Evolutionary conservation across 2,888 invertebrate genomes (phyloP).

Genomic region (Sepioteuthis lessoniana): DNA sequence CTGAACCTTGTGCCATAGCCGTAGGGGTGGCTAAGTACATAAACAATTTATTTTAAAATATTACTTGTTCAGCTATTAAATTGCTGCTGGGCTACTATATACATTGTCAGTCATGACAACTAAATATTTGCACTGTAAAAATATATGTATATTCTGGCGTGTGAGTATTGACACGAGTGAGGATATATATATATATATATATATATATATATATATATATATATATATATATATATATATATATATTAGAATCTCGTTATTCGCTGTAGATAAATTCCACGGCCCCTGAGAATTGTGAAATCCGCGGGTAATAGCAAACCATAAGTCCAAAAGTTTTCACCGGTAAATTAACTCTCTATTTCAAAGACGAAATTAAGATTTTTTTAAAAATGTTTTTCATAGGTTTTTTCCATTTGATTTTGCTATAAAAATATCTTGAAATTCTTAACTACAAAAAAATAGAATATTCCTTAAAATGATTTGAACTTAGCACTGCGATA

Average conservation of each 20-base stretch:
- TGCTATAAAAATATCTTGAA: too few species aligned
- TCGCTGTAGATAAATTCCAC: neutral
- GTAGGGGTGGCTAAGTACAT: neutral
- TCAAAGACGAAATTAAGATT: too few species aligned
- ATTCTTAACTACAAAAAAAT: too few species aligned
- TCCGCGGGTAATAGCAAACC: too few species aligned
- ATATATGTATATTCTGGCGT: neutral
- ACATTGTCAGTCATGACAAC: neutral
- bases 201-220: constrained; percentile 10
- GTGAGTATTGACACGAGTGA: neutral
- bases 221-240: neutral
- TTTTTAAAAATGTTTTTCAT: too few species aligned
- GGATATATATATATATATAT: neutral
- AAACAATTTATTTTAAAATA: neutral
- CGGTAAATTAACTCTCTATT: too few species aligned
- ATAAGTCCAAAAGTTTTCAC: too few species aligned
- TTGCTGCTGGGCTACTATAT: neutral
- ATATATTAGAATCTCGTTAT: neutral
- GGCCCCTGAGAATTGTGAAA: too few species aligned
- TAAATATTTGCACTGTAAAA: neutral
- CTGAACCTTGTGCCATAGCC: too few species aligned
- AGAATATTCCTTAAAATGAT: too few species aligned
- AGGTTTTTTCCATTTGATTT: too few species aligned
- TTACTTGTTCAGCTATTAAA: neutral
- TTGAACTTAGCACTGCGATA: too few species aligned